These are phyloP conservation scores for Pogonocherus hispidulus DNA, from an alignment of 2,888 invertebrate genomes.

Conservation along the genomic window DNA sequence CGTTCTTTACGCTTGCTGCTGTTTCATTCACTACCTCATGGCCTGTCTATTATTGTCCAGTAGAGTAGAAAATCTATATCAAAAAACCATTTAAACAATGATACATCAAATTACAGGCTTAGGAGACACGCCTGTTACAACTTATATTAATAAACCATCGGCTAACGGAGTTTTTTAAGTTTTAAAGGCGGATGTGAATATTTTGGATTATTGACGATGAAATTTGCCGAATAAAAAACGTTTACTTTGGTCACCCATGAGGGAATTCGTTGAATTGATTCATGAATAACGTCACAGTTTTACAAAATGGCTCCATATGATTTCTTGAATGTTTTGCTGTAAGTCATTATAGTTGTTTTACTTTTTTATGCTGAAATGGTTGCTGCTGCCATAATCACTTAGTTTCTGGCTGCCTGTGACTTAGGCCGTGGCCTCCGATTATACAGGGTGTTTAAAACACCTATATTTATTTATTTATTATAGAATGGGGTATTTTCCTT, in stretches of 20 bases:
- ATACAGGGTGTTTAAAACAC: no score
- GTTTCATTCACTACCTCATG: conserved; percentile 24
- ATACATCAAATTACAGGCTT: conserved; percentile 27
- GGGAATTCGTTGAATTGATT: not conserved
- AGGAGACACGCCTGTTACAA: conserved; percentile 4
- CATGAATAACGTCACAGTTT: not conserved
- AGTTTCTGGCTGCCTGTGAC: no score
- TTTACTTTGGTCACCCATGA: not conserved
- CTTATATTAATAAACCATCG: not conserved
- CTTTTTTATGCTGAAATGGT: no score
- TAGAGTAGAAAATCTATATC: conserved; percentile 38
- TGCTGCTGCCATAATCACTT: no score
- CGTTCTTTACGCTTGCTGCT: not conserved
- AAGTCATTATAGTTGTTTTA: no score
- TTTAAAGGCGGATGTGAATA: not conserved
- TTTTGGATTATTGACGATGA: conserved; percentile 1
- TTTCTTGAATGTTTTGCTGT: no score
- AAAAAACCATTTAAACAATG: conserved; percentile 39
- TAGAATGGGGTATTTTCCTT: no score
- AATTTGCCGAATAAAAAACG: conserved; percentile 1
- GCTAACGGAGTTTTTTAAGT: not conserved
- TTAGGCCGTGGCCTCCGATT: no score
- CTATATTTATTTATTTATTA: no score
- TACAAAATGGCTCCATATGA: no score
- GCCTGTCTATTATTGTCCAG: conserved; percentile 8